Base-by-base conservation (phyloP, 1,140 invertebrate species). In the Cardiocondyla obscurior region DNA sequence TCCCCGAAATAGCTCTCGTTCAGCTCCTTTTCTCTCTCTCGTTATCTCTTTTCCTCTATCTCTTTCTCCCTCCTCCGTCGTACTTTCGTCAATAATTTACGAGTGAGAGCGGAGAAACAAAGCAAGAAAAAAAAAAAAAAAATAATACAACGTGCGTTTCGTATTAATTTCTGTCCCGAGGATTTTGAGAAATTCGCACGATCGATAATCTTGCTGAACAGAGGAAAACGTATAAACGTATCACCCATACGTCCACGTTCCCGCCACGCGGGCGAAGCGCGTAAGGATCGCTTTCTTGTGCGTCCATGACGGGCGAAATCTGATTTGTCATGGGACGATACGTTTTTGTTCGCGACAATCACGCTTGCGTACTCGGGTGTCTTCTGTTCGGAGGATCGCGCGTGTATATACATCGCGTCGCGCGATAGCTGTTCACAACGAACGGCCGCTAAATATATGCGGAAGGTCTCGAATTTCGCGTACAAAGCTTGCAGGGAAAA, bases 301-400 rank as follows among this genome's bases (percentile, higher is more conserved):
- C 22, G 22, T 28, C 8, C 44, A 16, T 8, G 19, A n/a, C 49
- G 25, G 25, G 22, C 22, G 49, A 70, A 72, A 72, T 72, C 33
- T 72, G 69, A 57, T 72, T 72, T 72, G 49, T 72, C 69, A 72
- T 8, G 42, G 22, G 42, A 67, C 25, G 64, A 25, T 14, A 55
- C 30, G 69, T 25, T 72, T 51, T 72, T 25, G 30, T 25, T n/a
- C 33, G 51, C 22, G 49, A 72, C 33, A 16, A 57, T 39, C 33
- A 55, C 49, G 49, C 69, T 14, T 72, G 49, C 49, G 49, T 72
- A 25, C 51, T 36, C 69, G n/a, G 58, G 19, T 22, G 46, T 33
- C 8, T 12, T 69, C 25, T 30, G 42, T 46, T 65, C 22, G 19
- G 44, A 51, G 12, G 19, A 72, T 72, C 49, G n/a, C 14, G 42